Evolutionary conservation across 2,113 vertebrate species (phyloP).

Genomic region (Grantiella picta): DNA sequence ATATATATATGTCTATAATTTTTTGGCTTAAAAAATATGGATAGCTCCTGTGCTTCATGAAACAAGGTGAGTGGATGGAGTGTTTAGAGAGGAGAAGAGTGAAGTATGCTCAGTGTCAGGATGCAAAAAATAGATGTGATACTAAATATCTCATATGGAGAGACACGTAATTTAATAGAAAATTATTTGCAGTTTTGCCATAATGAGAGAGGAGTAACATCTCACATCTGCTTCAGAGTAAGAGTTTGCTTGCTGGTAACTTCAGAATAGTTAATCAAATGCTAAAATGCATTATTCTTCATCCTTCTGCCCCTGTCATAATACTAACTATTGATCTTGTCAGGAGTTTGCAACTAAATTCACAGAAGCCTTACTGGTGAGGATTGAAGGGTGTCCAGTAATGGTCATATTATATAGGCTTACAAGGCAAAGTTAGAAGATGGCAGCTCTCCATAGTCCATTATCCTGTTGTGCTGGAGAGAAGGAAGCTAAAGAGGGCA

Average conservation of each 20-base stretch:
- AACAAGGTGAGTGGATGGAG: not conserved
- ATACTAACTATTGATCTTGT: not conserved
- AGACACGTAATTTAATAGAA: not conserved
- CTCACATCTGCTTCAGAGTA: not conserved
- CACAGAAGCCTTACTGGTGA: not conserved
- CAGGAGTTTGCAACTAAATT: not conserved
- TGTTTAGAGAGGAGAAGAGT: not conserved
- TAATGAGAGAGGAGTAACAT: not conserved
- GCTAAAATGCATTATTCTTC: not conserved
- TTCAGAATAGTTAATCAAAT: not conserved
- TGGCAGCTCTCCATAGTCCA: not conserved
- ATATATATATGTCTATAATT: not conserved
- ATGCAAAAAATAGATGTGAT: not conserved
- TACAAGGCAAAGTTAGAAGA: not conserved
- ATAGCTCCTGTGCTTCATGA: not conserved
- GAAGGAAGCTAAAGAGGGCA: not conserved
- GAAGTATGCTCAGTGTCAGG: not conserved
- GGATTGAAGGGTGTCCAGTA: not conserved
- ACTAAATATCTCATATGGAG: not conserved
- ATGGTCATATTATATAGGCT: not conserved
- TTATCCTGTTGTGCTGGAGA: not conserved
- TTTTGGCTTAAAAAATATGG: not conserved
- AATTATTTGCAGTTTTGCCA: not conserved
- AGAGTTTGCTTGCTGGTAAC: not conserved
- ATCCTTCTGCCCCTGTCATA: not conserved